phyloP scores from a whole-genome alignment of 2,888 invertebrate species.

The Hermaeophaga mercurialis region DNA sequence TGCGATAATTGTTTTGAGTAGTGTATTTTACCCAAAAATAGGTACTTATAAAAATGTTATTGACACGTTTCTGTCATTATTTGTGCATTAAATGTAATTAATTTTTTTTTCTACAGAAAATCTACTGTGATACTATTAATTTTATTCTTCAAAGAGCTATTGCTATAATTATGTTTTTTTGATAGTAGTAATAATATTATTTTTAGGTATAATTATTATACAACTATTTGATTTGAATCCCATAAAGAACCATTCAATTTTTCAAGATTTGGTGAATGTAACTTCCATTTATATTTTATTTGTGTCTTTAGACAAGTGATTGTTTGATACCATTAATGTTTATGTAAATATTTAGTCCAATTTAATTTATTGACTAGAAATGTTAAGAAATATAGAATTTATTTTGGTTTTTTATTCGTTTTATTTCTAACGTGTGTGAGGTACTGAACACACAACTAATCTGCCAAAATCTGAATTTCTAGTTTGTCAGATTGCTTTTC shows the following conservation, averaged over 20 bases:
- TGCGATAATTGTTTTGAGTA: too few species aligned
- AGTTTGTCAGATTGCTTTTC: too few species aligned
- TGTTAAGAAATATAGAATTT: not conserved
- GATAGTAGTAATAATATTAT: not conserved
- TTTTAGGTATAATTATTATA: conserved; percentile 7
- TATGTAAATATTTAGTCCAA: conserved; percentile 2
- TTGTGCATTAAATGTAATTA: too few species aligned
- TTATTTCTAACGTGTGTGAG: too few species aligned
- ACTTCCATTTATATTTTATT: conserved; percentile 7
- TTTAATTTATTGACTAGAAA: conserved; percentile 9
- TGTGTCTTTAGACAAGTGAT: not conserved
- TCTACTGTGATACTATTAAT: conserved; percentile 4
- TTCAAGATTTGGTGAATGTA: not conserved
- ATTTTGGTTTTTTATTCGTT: conserved; percentile 4
- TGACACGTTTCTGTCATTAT: too few species aligned
- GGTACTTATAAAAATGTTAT: too few species aligned
- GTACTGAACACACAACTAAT: too few species aligned
- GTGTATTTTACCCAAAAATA: too few species aligned
- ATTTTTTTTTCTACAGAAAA: not conserved
- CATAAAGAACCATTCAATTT: not conserved
- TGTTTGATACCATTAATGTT: not conserved
- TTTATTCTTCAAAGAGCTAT: not conserved
- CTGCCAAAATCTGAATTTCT: too few species aligned
- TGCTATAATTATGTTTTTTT: not conserved
- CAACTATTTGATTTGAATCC: not conserved